Evolutionary conservation across 2,113 vertebrate species (phyloP), one percentile per base, ranked within the genome.

Genomic region (Tursiops truncatus): DNA sequence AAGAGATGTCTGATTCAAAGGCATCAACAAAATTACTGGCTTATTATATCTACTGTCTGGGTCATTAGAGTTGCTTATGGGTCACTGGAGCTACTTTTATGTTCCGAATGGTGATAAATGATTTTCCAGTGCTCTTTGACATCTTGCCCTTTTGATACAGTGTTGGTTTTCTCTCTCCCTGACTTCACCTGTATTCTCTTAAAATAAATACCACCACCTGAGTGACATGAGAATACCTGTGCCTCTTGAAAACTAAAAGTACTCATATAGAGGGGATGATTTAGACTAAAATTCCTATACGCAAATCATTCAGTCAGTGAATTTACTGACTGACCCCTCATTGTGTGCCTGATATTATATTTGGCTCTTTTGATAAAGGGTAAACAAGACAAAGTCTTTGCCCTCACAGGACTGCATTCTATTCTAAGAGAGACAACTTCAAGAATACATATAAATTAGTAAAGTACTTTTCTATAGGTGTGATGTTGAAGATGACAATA

Each of bases 91-190:
- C 9, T 68, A 65, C 67, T 80, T 96, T 80, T 82, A 68, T 80
- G 20, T 63, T 86, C 79, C 65, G 47, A 95, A 77, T 28, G 74
- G 53, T 73, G 92, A 92, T 89, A 94, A 96, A 95, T 63, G 44
- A 71, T 89, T 97, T 82, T 74, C 73, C 60, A 73, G 12, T 8
- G 31, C 28, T 62, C 86, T 95, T 41, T 90, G 73, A 79, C 92
- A 60, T 38, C 81, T n/a, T 71, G 65, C 13, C 36, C 73, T 93
- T 97, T 95, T 81, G 92, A 89, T 70, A 81, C 2, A 47, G 33
- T 74, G 31, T 62, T 81, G 53, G 14, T 53, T 85, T 81, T 86
- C 50, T 91, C 36, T 71, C 70, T 95, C 21, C 28, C 23, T 53
- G 28, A 53, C 26, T 81, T 92, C 6, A 80, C 23, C 15, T 33